These are phyloP conservation scores for Megamerina dolium DNA, from an alignment of 2,888 invertebrate genomes.

Conservation along the genomic window DNA sequence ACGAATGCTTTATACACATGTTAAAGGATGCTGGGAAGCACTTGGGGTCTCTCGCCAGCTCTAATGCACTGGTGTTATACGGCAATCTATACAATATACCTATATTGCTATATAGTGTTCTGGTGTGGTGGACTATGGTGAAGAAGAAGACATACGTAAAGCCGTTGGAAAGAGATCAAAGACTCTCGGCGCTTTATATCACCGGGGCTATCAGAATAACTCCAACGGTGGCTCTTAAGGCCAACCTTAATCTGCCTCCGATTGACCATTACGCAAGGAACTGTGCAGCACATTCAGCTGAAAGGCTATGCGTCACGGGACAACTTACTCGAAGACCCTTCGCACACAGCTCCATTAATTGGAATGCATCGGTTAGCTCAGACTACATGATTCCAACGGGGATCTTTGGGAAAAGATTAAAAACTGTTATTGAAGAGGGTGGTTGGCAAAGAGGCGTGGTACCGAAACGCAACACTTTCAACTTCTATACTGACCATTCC, in stretches of 20 bases:
- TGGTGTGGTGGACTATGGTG: not conserved
- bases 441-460: no score
- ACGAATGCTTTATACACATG: not conserved
- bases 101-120: not conserved
- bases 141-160: not conserved
- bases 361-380: no score
- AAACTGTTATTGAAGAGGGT: no score
- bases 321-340: no score
- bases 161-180: not conserved
- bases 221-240: no score
- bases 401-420: not conserved
- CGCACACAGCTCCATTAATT: no score
- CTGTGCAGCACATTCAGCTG: no score
- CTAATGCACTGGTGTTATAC: not conserved
- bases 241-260: not conserved
- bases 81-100: not conserved
- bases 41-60: not conserved
- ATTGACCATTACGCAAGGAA: not conserved
- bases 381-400: no score
- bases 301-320: not conserved
- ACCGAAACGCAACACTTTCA: not conserved
- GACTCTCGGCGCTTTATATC: not conserved
- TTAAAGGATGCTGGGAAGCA: not conserved
- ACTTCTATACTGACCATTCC: not conserved
- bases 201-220: no score